These are phyloP conservation scores for Poeciliopsis turneri DNA, from an alignment of 2,797 vertebrate genomes.

Conservation along the genomic window DNA sequence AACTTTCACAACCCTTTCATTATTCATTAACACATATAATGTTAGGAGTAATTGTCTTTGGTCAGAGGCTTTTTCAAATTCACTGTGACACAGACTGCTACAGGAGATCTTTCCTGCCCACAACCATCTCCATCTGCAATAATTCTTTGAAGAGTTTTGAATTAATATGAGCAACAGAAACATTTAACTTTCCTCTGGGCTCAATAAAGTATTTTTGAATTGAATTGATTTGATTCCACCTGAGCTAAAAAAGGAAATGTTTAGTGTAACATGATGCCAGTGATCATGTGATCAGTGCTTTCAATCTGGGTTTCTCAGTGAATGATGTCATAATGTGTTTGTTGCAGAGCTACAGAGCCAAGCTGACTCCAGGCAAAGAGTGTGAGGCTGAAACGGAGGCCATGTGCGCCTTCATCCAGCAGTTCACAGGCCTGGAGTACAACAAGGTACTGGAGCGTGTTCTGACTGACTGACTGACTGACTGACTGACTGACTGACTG, in stretches of 20 bases:
- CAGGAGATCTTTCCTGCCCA: too few species aligned
- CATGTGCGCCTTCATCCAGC: conserved; percentile 92
- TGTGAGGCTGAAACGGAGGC: conserved; percentile 92
- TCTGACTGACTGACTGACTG: neutral
- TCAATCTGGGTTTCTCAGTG: neutral
- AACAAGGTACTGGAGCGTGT: conserved; percentile 82
- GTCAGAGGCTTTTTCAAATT: too few species aligned
- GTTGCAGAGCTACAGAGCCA: conserved; percentile 90
- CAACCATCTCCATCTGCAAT: too few species aligned
- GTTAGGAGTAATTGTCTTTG: too few species aligned
- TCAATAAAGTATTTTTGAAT: too few species aligned
- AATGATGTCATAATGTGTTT: neutral
- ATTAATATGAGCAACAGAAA: too few species aligned
- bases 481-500: neutral
- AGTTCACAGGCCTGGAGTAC: conserved; percentile 88
- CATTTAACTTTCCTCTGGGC: too few species aligned
- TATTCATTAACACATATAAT: too few species aligned
- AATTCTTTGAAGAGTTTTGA: too few species aligned
- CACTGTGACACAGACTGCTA: too few species aligned
- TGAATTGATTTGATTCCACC: neutral
- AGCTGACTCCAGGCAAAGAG: conserved; percentile 89
- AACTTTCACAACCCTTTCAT: too few species aligned
- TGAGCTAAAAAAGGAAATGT: neutral
- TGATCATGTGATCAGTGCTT: neutral
- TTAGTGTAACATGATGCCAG: neutral